phyloP scores from a whole-genome alignment of 2,888 invertebrate species.

The Candidula unifasciata region DNA sequence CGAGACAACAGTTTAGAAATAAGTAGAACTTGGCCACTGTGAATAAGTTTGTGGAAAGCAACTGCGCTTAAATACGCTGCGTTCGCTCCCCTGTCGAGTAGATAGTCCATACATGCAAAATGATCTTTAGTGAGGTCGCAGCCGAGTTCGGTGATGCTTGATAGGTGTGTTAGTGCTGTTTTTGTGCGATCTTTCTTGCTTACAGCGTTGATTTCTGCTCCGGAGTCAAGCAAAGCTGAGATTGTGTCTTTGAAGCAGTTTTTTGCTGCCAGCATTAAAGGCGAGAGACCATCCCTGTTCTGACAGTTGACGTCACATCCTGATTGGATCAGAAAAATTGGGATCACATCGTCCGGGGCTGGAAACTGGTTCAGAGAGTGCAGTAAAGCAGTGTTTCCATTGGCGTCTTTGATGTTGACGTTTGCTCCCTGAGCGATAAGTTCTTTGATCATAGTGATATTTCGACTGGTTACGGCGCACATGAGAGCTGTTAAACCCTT shows the following conservation, averaged over 20 bases:
- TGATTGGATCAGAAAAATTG: neutral
- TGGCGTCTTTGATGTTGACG: neutral
- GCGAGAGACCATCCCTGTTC: constrained; percentile 7
- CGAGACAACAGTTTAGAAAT: neutral
- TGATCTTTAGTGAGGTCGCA: neutral
- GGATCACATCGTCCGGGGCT: neutral
- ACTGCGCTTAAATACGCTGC: neutral
- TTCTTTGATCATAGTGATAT: neutral
- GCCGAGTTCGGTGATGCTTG: too few relatives aligned
- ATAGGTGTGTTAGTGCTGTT: neutral
- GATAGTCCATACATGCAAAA: neutral
- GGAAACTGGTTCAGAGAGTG: neutral
- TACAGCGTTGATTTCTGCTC: constrained; percentile 22
- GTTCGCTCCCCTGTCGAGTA: neutral
- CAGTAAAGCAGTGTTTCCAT: neutral
- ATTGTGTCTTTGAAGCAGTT: neutral
- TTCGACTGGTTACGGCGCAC: neutral
- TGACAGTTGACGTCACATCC: constrained; percentile 13
- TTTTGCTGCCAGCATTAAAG: constrained; percentile 1
- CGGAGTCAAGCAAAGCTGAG: neutral
- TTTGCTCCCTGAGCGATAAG: neutral
- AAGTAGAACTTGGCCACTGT: neutral
- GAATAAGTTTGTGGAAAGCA: neutral
- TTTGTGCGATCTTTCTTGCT: constrained; percentile 3
- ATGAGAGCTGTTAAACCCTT: neutral